phyloP scores from a whole-genome alignment of 2,888 invertebrate species.

The Papilio demoleus region DNA sequence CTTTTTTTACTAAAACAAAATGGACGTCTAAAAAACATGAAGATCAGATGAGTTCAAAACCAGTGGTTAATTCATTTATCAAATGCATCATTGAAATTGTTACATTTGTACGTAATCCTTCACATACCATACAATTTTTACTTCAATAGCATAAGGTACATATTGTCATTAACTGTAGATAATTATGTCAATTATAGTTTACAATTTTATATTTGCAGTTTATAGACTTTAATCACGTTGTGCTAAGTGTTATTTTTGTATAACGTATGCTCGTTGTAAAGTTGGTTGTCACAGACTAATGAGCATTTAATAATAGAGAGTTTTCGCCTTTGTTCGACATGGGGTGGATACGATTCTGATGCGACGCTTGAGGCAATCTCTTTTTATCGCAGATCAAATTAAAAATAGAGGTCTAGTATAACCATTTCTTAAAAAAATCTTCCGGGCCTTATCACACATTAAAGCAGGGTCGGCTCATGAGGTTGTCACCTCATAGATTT shows the following conservation, averaged over 20 bases:
- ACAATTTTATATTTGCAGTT: constrained; percentile 41
- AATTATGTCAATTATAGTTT: constrained; percentile 48
- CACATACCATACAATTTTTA: constrained; percentile 38
- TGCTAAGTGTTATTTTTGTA: constrained; percentile 43
- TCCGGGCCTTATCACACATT: no score
- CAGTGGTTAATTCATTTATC: constrained; percentile 63
- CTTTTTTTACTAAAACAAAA: no score
- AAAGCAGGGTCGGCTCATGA: no score
- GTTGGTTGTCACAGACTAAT: constrained; percentile 67
- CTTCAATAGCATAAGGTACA: constrained; percentile 35
- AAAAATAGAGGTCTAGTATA: constrained; percentile 42
- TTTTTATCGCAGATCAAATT: constrained; percentile 56
- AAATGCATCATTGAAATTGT: constrained; percentile 58
- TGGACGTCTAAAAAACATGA: no score
- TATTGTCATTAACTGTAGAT: constrained; percentile 44
- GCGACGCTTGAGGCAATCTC: constrained; percentile 67
- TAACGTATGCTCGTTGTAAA: constrained; percentile 35
- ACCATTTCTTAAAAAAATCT: no score
- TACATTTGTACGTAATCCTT: constrained; percentile 46
- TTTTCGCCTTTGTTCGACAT: constrained; percentile 58
- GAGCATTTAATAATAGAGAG: constrained; percentile 74
- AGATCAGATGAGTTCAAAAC: constrained; percentile 15
- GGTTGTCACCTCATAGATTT: no score
- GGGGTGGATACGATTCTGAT: constrained; percentile 64
- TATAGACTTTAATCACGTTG: constrained; percentile 29